phyloP scores from a whole-genome alignment of 2,797 vertebrate genomes.

The Coregonus sp. region DNA sequence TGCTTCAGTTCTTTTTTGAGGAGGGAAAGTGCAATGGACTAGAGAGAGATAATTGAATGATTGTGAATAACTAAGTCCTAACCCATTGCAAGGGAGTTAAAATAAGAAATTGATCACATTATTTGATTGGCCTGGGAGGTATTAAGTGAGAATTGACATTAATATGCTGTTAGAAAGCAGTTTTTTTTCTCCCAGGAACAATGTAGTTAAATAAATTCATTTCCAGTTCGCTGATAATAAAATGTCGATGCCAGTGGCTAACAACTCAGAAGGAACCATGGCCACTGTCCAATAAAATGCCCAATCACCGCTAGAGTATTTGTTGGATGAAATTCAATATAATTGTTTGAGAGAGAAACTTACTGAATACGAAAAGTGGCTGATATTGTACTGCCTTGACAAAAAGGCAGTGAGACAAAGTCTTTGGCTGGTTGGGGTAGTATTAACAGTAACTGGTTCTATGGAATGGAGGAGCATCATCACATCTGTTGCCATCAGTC shows the following conservation, averaged over 20 bases:
- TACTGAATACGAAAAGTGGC: constrained; percentile 7
- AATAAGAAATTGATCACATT: constrained; percentile 59
- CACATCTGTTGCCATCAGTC: constrained; percentile 37
- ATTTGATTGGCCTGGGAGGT: constrained; percentile 54
- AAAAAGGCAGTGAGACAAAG: constrained; percentile 18
- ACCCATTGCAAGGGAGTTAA: constrained; percentile 25
- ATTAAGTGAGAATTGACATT: constrained; percentile 57
- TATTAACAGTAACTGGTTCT: constrained; percentile 15
- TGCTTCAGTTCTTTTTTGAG: constrained; percentile 17
- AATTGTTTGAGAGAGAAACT: not conserved
- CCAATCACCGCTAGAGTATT: constrained; percentile 33
- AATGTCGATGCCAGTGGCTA: constrained; percentile 44
- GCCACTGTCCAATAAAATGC: constrained; percentile 28
- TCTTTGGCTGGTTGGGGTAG: constrained; percentile 22
- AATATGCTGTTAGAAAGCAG: constrained; percentile 48
- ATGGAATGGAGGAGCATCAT: constrained; percentile 17
- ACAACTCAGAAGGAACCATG: constrained; percentile 30
- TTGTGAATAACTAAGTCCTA: constrained; percentile 15
- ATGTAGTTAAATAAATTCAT: constrained; percentile 59
- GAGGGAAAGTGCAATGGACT: constrained; percentile 38
- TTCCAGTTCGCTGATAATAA: constrained; percentile 55
- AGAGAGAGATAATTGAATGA: constrained; percentile 54
- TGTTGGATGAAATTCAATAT: constrained; percentile 16
- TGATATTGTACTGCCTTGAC: constrained; percentile 26
- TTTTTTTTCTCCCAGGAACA: constrained; percentile 14